Base-by-base conservation (phyloP, 2,797 vertebrate species). In the Alfaro cultratus region DNA sequence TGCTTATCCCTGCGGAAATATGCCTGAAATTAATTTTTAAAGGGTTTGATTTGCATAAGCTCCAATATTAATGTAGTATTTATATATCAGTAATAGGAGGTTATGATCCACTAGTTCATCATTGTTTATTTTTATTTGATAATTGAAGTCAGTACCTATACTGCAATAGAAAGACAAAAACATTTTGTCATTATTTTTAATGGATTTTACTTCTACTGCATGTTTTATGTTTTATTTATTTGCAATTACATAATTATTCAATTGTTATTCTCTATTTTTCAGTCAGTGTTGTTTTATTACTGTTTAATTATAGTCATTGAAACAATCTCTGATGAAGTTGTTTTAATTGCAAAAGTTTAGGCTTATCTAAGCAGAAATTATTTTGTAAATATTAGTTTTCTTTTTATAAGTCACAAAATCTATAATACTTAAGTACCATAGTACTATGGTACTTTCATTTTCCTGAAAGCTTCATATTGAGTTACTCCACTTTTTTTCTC, bases 21-120 rank as follows among this genome's bases (percentile, higher is more conserved):
- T 77, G 83, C 88, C 85, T 87, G 49, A 0, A 86, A 85, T 85
- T 81, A 85, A 53, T 90, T 90, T 91, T 78, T 90, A 77, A 83
- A 82, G 74, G 57, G 75, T 84, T 57, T 74, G 80, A 49, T 83
- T 85, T 90, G 83, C 78, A 79, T 73, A 57, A 79, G 83, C 83
- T 86, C 68, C 82, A 16, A 64, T 82, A 15, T 43, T 71, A 71
- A 71, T 29, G 2, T 26, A n/a, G 26, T 71, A 4, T 45, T 43
- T 43, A 71, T 39, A 71, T 6, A 71, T 45, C 1, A 29, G 41
- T 43, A 43, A 26, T 43, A n/a, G 41, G 67, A 7, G 43, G 18
- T 13, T 45, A 13, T 71, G 41, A 43, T 45, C 41, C 68, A n/a
- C 12, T 71, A 15, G 26, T 45, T 11, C n/a, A 13, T 71, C 41